A percentile compares a stretch with the other conserved stretches of the same genome.
These are phyloP conservation scores for Malacoraja senta DNA, from an alignment of 2,797 vertebrate species.

Conservation along the genomic window DNA sequence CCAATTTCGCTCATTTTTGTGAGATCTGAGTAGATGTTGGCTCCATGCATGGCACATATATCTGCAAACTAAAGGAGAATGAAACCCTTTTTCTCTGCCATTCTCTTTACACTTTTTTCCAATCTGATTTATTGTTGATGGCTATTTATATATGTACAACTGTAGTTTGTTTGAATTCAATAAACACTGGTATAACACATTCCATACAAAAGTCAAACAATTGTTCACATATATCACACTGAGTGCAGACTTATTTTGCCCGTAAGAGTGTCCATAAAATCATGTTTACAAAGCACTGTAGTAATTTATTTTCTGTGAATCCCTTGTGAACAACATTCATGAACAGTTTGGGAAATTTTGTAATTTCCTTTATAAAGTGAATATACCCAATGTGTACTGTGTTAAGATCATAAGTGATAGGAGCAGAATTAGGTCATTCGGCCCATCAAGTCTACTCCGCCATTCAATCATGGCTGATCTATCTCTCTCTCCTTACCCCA, in stretches of 20 bases:
- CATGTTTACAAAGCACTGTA: conserved; percentile 7
- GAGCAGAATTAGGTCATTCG: too few species aligned
- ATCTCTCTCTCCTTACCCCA: too few species aligned
- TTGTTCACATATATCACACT: not conserved
- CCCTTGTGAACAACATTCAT: not conserved
- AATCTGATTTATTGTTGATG: not conserved
- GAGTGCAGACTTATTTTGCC: not conserved
- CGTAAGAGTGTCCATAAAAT: not conserved
- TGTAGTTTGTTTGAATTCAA: not conserved
- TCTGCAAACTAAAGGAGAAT: too few species aligned
- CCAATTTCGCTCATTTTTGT: too few species aligned
- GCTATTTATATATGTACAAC: not conserved
- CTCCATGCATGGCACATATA: too few species aligned
- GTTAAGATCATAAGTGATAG: not conserved
- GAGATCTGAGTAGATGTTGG: too few species aligned
- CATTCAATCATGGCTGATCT: too few species aligned
- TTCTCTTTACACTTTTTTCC: not conserved
- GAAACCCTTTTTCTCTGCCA: too few species aligned
- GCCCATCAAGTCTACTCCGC: too few species aligned
- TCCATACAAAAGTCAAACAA: not conserved
- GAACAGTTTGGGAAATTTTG: not conserved
- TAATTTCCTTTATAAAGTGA: not conserved
- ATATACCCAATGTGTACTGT: not conserved
- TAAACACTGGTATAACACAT: not conserved
- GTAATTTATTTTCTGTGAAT: not conserved